These are phyloP conservation scores for Cerastis rubricosa DNA, from an alignment of 2,888 invertebrate species.

Conservation along the genomic window DNA sequence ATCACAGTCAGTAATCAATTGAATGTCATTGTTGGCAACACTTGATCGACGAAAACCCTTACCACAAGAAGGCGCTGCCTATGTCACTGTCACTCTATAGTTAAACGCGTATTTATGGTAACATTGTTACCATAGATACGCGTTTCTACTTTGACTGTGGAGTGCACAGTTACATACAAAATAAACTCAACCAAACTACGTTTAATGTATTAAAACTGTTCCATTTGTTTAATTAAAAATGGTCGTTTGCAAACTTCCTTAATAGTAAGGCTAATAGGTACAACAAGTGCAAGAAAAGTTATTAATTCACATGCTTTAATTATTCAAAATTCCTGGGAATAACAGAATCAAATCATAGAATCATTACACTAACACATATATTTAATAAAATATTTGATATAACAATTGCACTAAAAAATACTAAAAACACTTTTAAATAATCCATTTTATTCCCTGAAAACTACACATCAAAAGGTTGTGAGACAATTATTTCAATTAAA, in stretches of 20 bases:
- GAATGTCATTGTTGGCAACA: not conserved
- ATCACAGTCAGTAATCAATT: not conserved
- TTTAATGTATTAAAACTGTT: not conserved
- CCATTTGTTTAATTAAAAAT: conserved; percentile 8
- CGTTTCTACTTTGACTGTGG: not conserved
- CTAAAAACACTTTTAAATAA: conserved; percentile 18
- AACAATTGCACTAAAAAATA: conserved; percentile 21
- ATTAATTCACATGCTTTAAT: conserved; percentile 24
- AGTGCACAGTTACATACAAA: not conserved
- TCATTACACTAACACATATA: conserved; percentile 21
- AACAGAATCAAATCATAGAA: conserved; percentile 26
- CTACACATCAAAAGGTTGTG: conserved; percentile 15
- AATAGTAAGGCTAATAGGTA: not conserved
- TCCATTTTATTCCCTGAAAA: conserved; percentile 25
- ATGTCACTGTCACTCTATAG: not conserved
- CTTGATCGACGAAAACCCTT: not conserved
- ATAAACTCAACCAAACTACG: not conserved
- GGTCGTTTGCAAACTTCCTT: not conserved
- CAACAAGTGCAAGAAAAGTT: conserved; percentile 10
- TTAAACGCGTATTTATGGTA: too few relatives aligned
- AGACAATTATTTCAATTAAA: conserved; percentile 42
- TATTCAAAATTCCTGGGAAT: conserved; percentile 33
- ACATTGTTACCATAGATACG: not conserved
- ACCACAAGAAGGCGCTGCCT: not conserved
- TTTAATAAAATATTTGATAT: conserved; percentile 24